Evolutionary conservation across 2,113 vertebrate genomes (phyloP).

Genomic region (Saguinus imperator): DNA sequence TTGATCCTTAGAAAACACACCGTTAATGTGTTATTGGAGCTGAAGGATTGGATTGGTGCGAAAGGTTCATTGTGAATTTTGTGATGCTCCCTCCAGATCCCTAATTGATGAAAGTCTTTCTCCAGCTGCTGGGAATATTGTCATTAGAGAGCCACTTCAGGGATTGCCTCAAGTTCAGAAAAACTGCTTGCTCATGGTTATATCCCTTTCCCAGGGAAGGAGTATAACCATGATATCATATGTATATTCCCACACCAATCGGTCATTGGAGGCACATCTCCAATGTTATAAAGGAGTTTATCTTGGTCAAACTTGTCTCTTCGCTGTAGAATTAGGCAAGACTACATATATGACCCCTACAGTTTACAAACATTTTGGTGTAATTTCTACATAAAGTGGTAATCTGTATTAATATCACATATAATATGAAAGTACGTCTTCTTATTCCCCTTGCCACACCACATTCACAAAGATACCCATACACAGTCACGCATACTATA

Average conservation of each 20-base stretch:
- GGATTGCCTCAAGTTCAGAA: background rate
- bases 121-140: background rate
- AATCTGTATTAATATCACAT: background rate
- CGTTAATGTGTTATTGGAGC: background rate
- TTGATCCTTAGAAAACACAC: background rate
- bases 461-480: background rate
- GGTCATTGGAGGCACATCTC: too few relatives aligned
- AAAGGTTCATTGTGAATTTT: background rate
- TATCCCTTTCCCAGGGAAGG: too few relatives aligned
- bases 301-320: background rate
- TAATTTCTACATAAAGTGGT: background rate
- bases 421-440: background rate
- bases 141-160: background rate
- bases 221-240: too few relatives aligned
- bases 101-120: background rate
- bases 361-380: background rate
- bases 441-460: background rate
- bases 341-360: background rate
- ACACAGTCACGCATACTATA: background rate
- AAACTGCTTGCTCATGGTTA: background rate
- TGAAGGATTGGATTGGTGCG: background rate
- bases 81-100: background rate
- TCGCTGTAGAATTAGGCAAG: background rate
- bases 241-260: too few relatives aligned
- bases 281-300: background rate